Conservation (phyloP, 2,888 invertebrate species). For the Drosophila emarginata region DNA sequence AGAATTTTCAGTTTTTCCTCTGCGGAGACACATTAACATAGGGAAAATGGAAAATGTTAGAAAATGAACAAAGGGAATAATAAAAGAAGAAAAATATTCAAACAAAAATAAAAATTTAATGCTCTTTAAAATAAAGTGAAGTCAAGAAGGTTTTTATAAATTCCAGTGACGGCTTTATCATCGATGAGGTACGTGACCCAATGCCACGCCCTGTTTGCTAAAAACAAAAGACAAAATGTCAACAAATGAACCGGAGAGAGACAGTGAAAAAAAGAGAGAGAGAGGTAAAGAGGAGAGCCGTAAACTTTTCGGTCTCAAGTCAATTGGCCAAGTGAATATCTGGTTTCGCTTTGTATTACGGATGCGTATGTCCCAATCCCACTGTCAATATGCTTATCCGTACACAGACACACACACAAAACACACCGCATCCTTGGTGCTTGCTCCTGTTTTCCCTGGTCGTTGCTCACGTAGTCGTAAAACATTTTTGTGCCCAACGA, state of each 20-base stretch:
- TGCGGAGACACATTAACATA: background rate
- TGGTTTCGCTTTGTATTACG: slow-evolving; percentile 51
- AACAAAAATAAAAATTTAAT: background rate
- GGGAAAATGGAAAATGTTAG: background rate
- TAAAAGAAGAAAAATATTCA: too few species aligned
- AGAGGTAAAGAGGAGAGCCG: background rate
- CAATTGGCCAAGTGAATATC: slow-evolving; percentile 60
- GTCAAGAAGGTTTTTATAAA: background rate
- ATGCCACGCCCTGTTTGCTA: slow-evolving; percentile 19
- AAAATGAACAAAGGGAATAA: background rate
- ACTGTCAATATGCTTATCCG: slow-evolving; percentile 52
- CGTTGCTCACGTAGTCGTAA: slow-evolving; percentile 46
- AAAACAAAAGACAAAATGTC: slow-evolving; percentile 41
- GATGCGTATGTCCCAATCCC: slow-evolving; percentile 58
- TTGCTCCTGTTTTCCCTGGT: slow-evolving; percentile 18
- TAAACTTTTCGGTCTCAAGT: slow-evolving; percentile 25
- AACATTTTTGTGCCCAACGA: slow-evolving; percentile 36
- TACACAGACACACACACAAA: slow-evolving; percentile 1
- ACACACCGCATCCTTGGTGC: slow-evolving; percentile 13
- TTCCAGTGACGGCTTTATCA: slow-evolving; percentile 21
- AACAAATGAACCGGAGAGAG: slow-evolving; percentile 36
- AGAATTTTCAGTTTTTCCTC: background rate
- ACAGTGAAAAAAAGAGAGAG: background rate
- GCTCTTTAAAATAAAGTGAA: background rate
- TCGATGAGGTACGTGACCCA: slow-evolving; percentile 39